A percentile compares a stretch with the other conserved stretches of the same genome.
Conservation (phyloP, 2,888 invertebrate genomes). For the Synergus laeviventris region DNA sequence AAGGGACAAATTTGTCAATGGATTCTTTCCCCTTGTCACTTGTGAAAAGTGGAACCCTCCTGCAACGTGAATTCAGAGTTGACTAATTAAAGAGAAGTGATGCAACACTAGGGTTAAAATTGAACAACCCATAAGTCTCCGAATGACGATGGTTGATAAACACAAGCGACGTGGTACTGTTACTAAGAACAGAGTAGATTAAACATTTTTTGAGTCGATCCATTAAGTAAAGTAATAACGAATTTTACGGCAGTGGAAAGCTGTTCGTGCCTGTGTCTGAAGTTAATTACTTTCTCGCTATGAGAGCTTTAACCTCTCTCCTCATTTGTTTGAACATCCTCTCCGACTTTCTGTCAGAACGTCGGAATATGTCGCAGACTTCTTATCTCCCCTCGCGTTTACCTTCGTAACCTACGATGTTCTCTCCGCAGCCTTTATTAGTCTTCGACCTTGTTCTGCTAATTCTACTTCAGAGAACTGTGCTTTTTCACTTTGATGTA, state of each 20-base stretch:
- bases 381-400: constrained; percentile 44
- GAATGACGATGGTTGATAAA: constrained; percentile 12
- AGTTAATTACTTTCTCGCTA: constrained; percentile 63
- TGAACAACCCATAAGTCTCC: neutral
- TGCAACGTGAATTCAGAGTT: neutral
- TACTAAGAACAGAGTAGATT: constrained; percentile 52
- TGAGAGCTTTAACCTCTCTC: constrained; percentile 55
- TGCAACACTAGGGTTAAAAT: neutral
- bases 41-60: neutral
- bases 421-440: constrained; percentile 59
- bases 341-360: constrained; percentile 42
- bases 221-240: constrained; percentile 61
- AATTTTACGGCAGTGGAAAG: constrained; percentile 56
- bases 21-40: neutral
- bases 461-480: neutral
- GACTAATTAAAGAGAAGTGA: neutral
- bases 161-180: neutral
- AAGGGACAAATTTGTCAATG: neutral
- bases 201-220: constrained; percentile 60
- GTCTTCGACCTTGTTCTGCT: constrained; percentile 50
- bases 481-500: neutral
- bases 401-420: constrained; percentile 52
- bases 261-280: constrained; percentile 24
- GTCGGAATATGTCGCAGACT: constrained; percentile 2
- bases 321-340: constrained; percentile 58